These are phyloP conservation scores for Centropyge bicolor DNA, from an alignment of 2,797 vertebrate genomes.

Conservation along the genomic window DNA sequence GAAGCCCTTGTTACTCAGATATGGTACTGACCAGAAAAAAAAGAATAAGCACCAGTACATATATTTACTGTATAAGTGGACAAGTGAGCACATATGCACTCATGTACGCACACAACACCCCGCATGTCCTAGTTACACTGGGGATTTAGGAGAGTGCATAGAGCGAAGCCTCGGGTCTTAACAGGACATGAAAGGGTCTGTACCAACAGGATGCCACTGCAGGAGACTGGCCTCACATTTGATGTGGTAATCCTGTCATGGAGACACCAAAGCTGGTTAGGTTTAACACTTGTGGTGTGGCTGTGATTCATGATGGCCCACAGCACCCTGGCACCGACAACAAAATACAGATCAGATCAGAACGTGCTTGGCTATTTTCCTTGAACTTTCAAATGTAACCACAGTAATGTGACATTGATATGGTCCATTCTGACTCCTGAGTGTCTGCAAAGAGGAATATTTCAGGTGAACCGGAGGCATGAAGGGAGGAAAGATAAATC, in stretches of 20 bases:
- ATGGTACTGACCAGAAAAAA: background rate
- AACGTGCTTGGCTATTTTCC: slow-evolving; percentile 36
- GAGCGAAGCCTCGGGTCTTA: slow-evolving; percentile 64
- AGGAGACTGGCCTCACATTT: slow-evolving; percentile 78
- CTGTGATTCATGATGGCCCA: slow-evolving; percentile 64
- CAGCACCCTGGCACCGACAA: slow-evolving; percentile 47
- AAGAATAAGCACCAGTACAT: background rate
- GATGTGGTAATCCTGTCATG: slow-evolving; percentile 81
- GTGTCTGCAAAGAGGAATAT: slow-evolving; percentile 13
- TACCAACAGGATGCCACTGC: slow-evolving; percentile 71
- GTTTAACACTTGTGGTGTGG: slow-evolving; percentile 64
- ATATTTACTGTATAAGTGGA: background rate
- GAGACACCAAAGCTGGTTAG: slow-evolving; percentile 74
- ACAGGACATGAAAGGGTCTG: slow-evolving; percentile 76
- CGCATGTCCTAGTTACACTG: slow-evolving; percentile 54
- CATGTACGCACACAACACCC: background rate
- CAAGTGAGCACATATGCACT: background rate
- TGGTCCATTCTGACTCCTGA: slow-evolving; percentile 5
- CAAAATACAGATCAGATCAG: slow-evolving; percentile 54
- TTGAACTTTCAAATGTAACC: slow-evolving; percentile 33
- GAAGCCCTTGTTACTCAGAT: background rate
- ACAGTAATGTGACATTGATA: slow-evolving; percentile 23
- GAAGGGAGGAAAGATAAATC: background rate
- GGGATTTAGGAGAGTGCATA: slow-evolving; percentile 54
- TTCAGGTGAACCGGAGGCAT: slow-evolving; percentile 13